Evolutionary conservation across 64 coral and sea anemone species (phyloP).

Genomic region (Montipora capricornis): DNA sequence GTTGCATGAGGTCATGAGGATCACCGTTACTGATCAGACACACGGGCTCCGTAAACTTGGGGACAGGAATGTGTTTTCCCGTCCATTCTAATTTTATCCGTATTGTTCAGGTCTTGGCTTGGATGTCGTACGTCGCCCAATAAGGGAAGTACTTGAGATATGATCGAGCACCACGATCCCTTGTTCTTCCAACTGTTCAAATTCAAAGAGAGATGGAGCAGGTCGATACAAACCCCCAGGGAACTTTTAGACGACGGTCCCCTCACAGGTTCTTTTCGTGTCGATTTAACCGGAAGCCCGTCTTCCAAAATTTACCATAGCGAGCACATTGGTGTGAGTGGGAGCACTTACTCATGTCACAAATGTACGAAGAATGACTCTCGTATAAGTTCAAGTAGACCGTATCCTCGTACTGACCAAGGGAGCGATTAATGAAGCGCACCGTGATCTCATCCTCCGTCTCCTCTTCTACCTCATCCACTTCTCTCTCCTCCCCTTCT

Average conservation of each 20-base stretch:
- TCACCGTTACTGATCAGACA: background rate
- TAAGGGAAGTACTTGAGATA: conserved; percentile 27
- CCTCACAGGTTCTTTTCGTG: conserved; percentile 30
- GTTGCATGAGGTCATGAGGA: background rate
- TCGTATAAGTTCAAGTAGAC: conserved; percentile 47
- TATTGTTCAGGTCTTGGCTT: background rate
- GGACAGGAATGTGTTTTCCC: conserved; percentile 1
- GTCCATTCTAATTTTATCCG: conserved; percentile 14
- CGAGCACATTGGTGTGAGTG: conserved; percentile 47
- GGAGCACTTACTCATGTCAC: background rate
- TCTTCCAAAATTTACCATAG: conserved; percentile 52
- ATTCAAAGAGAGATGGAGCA: conserved; percentile 19
- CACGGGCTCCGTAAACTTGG: background rate
- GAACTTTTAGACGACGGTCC: conserved; percentile 3
- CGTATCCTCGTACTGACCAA: conserved; percentile 35
- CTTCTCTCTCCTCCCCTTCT: too few species aligned
- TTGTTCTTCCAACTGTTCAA: conserved; percentile 44
- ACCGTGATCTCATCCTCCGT: background rate
- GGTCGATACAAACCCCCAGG: conserved; percentile 41
- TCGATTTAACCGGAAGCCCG: background rate
- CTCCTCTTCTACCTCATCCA: background rate
- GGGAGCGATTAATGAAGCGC: background rate
- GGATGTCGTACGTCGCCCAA: background rate
- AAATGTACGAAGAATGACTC: conserved; percentile 47
- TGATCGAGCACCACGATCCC: conserved; percentile 6